Evolutionary conservation across 2,888 invertebrate species (phyloP).

Genomic region (Idaea straminata): DNA sequence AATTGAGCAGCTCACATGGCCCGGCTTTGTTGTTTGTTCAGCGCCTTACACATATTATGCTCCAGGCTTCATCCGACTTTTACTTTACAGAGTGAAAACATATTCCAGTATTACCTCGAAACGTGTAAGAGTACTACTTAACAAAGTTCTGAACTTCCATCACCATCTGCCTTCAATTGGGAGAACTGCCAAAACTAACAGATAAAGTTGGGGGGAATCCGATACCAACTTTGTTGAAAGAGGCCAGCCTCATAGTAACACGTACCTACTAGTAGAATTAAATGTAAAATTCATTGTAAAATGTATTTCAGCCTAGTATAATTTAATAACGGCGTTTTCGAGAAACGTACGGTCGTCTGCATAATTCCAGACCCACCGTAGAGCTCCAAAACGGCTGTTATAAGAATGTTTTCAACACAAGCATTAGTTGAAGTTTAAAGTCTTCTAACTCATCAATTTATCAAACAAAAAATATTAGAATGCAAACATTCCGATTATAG

Average conservation of each 20-base stretch:
- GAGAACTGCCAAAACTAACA: slow-evolving; percentile 57
- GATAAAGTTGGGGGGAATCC: slow-evolving; percentile 44
- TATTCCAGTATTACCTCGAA: slow-evolving; percentile 33
- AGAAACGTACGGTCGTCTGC: neutral
- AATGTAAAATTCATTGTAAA: neutral
- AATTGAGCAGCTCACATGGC: no score
- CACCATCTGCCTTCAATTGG: slow-evolving; percentile 63
- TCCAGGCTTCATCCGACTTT: neutral
- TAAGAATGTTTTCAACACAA: no score
- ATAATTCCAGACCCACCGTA: no score
- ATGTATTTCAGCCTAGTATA: neutral
- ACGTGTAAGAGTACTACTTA: slow-evolving; percentile 39
- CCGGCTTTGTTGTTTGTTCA: no score
- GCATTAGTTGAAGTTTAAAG: no score
- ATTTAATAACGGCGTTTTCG: neutral
- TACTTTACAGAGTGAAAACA: neutral
- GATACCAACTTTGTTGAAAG: slow-evolving; percentile 45
- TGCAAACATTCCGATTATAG: no score
- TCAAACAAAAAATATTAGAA: no score
- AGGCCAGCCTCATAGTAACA: slow-evolving; percentile 10
- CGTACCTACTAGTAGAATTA: neutral
- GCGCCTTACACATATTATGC: no score
- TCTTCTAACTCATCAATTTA: no score
- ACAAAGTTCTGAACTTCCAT: slow-evolving; percentile 48
- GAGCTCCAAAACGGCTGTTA: no score